A percentile compares a stretch with the other conserved stretches of the same genome.
Conservation (phyloP, 2,888 invertebrate species). For the Oeneis ivallda region DNA sequence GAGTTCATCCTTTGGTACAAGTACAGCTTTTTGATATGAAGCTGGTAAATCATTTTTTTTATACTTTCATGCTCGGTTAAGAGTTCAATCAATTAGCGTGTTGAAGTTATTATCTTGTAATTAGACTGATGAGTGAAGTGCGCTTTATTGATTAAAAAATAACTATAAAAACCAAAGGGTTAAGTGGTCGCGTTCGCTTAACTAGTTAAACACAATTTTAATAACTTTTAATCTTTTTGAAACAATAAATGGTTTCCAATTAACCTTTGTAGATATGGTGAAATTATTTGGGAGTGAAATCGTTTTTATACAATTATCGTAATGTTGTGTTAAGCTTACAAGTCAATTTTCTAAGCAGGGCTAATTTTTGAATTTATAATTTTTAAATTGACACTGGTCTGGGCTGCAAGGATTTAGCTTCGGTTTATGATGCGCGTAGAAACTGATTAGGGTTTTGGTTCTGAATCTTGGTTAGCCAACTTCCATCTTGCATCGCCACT, state of each 20-base stretch:
- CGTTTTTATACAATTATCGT: background rate
- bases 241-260: background rate
- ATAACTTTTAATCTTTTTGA: background rate
- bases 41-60: conserved; percentile 62
- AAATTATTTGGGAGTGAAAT: background rate
- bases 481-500: too few species aligned
- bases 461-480: too few species aligned
- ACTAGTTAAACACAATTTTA: background rate
- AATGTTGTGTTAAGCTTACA: too few species aligned
- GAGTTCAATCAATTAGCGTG: background rate
- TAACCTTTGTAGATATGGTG: background rate
- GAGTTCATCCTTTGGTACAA: conserved; percentile 53
- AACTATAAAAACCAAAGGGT: background rate
- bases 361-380: too few species aligned
- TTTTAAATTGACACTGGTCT: too few species aligned
- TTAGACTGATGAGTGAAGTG: background rate
- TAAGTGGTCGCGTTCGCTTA: background rate
- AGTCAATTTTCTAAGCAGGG: too few species aligned
- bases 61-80: background rate
- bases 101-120: background rate
- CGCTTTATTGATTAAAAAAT: background rate
- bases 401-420: too few species aligned
- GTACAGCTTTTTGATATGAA: conserved; percentile 72
- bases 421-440: too few species aligned
- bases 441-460: too few species aligned